phyloP scores from a whole-genome alignment of 2,113 vertebrate species.

The Nicator chloris region DNA sequence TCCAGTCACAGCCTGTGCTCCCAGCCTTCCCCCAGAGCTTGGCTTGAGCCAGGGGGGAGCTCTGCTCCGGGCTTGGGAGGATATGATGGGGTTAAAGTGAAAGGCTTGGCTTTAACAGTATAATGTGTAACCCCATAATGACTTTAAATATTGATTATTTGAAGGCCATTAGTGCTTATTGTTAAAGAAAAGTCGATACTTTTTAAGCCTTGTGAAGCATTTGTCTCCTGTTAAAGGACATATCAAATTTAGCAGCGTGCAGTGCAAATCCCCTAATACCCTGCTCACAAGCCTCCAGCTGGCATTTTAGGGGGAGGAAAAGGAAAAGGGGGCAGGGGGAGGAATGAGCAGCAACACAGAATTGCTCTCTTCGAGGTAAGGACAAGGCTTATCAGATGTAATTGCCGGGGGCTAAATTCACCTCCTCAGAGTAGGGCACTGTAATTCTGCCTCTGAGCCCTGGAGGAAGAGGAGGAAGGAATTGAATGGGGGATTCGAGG shows the following conservation, averaged over 20 bases:
- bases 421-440: not conserved
- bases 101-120: slow-evolving; percentile 58
- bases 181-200: slow-evolving; percentile 95
- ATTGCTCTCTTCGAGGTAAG: not conserved
- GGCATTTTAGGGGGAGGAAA: not conserved
- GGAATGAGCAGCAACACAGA: not conserved
- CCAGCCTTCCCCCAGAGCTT: not conserved
- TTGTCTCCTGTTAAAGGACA: slow-evolving; percentile 92
- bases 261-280: slow-evolving; percentile 77
- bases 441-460: not conserved
- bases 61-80: not conserved
- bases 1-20: slow-evolving; percentile 4
- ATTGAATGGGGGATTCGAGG: not conserved
- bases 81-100: slow-evolving; percentile 62
- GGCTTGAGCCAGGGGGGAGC: not conserved
- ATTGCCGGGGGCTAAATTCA: slow-evolving; percentile 25
- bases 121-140: slow-evolving; percentile 83
- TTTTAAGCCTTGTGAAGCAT: slow-evolving; percentile 86
- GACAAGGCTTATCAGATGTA: not conserved
- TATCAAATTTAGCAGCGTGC: slow-evolving; percentile 86
- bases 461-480: not conserved
- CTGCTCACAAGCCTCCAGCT: slow-evolving; percentile 36
- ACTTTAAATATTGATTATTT: slow-evolving; percentile 93
- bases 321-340: not conserved
- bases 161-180: slow-evolving; percentile 93